Percentiles rank a stretch among this genome's conserved stretches.
Evolutionary conservation across 2,888 invertebrate genomes (phyloP).

Genomic region (Clanis bilineata): DNA sequence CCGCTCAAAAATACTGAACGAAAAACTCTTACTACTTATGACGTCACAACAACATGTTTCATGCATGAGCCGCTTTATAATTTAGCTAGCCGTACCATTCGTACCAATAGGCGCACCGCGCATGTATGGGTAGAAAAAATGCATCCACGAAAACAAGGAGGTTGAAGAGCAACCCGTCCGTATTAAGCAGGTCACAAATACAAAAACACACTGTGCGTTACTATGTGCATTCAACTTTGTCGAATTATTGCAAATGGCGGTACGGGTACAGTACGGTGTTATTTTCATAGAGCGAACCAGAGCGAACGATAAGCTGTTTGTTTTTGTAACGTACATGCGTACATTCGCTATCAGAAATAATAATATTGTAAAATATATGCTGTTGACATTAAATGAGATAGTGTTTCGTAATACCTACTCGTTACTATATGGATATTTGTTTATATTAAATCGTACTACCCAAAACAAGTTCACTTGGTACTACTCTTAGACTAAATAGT

Average conservation of each 20-base stretch:
- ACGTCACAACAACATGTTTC: background rate
- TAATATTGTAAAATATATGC: constrained; percentile 18
- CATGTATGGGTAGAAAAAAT: constrained; percentile 59
- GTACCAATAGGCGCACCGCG: constrained; percentile 41
- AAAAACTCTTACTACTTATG: background rate
- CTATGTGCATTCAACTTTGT: constrained; percentile 22
- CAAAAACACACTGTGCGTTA: constrained; percentile 50
- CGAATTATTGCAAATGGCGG: constrained; percentile 42
- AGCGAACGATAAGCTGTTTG: constrained; percentile 31
- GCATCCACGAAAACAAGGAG: constrained; percentile 71
- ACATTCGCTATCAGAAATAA: constrained; percentile 23
- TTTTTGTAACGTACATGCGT: constrained; percentile 25
- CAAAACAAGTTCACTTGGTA: too few relatives aligned
- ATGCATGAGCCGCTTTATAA: background rate
- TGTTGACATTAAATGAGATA: constrained; percentile 15
- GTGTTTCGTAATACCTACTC: constrained; percentile 1
- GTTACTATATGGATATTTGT: background rate
- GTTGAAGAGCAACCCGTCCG: constrained; percentile 55
- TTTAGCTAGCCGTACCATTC: constrained; percentile 32
- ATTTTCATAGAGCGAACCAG: constrained; percentile 25
- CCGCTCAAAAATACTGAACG: too few relatives aligned
- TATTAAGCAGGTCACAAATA: constrained; percentile 43
- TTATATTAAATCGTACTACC: background rate
- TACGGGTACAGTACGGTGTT: constrained; percentile 29
- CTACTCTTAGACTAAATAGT: too few relatives aligned